These are phyloP conservation scores for Operophtera brumata DNA, from an alignment of 2,888 invertebrate genomes.

Conservation along the genomic window DNA sequence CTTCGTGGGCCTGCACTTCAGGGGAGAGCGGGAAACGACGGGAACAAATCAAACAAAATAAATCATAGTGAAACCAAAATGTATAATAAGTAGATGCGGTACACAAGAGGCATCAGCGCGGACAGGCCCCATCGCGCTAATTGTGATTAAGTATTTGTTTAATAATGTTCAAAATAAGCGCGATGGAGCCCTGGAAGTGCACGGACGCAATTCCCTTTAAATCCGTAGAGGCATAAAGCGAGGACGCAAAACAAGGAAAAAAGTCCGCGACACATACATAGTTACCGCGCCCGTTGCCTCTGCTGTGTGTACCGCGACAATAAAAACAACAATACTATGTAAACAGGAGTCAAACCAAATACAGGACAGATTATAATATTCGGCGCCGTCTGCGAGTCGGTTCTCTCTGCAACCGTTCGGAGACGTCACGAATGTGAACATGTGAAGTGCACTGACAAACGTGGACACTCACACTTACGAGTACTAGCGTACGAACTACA, in stretches of 20 bases:
- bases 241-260: too few species aligned
- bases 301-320: too few species aligned
- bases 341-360: slow-evolving; percentile 10
- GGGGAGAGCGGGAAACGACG: slow-evolving; percentile 12
- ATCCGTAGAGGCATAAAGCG: too few species aligned
- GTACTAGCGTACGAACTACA: too few species aligned
- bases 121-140: too few species aligned
- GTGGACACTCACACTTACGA: slow-evolving; percentile 12
- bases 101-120: too few species aligned
- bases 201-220: too few species aligned
- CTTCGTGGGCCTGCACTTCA: slow-evolving; percentile 74
- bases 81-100: background rate
- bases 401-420: slow-evolving; percentile 14
- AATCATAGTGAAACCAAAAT: slow-evolving; percentile 7
- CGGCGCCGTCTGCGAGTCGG: slow-evolving; percentile 15
- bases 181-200: too few species aligned
- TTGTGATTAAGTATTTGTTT: too few species aligned
- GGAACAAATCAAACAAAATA: slow-evolving; percentile 15
- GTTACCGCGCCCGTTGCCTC: too few species aligned
- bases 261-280: too few species aligned
- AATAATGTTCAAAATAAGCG: too few species aligned
- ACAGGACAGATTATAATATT: slow-evolving; percentile 5
- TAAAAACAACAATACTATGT: background rate
- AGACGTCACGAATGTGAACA: slow-evolving; percentile 6
- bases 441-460: slow-evolving; percentile 10